These are phyloP conservation scores for Caenorhabditis sp. DNA, from an alignment of 2,888 invertebrate species.

Conservation along the genomic window DNA sequence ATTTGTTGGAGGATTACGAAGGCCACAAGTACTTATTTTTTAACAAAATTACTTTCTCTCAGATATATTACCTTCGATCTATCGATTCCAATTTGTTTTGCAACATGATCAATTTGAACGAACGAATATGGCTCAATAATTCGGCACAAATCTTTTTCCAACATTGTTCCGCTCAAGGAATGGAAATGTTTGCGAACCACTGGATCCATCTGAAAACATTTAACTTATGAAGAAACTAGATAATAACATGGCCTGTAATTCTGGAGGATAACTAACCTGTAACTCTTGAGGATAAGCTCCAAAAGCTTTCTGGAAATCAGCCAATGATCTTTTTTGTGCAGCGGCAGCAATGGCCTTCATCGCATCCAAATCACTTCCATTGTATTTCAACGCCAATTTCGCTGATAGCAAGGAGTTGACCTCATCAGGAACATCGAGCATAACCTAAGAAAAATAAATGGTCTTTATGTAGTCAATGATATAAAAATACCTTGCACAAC, in stretches of 20 bases:
- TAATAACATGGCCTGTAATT: slow-evolving; percentile 1
- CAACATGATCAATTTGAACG: slow-evolving; percentile 78
- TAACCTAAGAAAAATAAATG: slow-evolving; percentile 51
- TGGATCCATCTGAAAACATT: slow-evolving; percentile 79
- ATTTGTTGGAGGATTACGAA: background rate
- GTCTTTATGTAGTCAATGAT: background rate
- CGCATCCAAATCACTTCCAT: slow-evolving; percentile 87
- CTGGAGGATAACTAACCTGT: too few species aligned
- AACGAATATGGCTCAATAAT: slow-evolving; percentile 98
- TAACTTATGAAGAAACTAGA: background rate
- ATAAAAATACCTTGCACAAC: slow-evolving; percentile 83
- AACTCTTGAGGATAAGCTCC: slow-evolving; percentile 36
- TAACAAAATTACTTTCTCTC: too few species aligned
- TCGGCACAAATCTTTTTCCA: slow-evolving; percentile 88
- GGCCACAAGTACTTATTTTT: background rate
- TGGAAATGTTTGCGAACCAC: slow-evolving; percentile 96
- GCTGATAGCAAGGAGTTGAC: slow-evolving; percentile 80
- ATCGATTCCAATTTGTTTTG: slow-evolving; percentile 63
- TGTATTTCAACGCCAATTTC: slow-evolving; percentile 94
- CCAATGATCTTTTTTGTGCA: slow-evolving; percentile 92
- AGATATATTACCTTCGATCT: slow-evolving; percentile 71
- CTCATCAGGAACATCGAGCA: slow-evolving; percentile 68
- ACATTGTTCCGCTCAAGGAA: slow-evolving; percentile 94
- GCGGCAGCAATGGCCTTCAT: slow-evolving; percentile 97
- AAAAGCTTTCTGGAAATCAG: slow-evolving; percentile 85